Evolutionary conservation across 2,797 vertebrate genomes (phyloP).

Genomic region (Micrastur ruficollis): DNA sequence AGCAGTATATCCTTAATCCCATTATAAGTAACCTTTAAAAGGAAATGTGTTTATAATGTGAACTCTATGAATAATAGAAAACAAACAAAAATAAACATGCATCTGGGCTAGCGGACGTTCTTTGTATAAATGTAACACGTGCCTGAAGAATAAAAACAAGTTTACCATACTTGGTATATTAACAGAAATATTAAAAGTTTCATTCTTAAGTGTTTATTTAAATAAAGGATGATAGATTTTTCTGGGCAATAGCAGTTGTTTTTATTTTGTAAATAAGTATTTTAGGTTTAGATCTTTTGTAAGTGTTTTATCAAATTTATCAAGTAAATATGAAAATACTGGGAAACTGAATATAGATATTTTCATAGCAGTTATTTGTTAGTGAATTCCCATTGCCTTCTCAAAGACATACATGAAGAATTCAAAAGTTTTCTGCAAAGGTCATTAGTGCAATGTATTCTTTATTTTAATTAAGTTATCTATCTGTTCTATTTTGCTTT

Average conservation of each 20-base stretch:
- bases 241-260: not conserved
- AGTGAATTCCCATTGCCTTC: not conserved
- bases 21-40: not conserved
- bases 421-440: not conserved
- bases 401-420: not conserved
- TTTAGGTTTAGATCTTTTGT: not conserved
- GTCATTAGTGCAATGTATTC: not conserved
- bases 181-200: not conserved
- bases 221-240: not conserved
- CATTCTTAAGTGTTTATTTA: slow-evolving; percentile 27
- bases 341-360: not conserved
- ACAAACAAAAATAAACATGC: not conserved
- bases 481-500: slow-evolving; percentile 10
- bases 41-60: slow-evolving; percentile 10
- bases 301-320: not conserved
- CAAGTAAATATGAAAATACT: not conserved
- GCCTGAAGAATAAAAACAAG: not conserved
- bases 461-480: not conserved
- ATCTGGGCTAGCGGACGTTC: not conserved
- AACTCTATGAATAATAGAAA: not conserved
- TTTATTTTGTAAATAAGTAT: not conserved
- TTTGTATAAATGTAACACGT: slow-evolving; percentile 51
- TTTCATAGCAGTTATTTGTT: not conserved
- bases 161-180: not conserved
- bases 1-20: not conserved